Conservation (phyloP, 1,140 invertebrate genomes). For the Megalopta genalis region DNA sequence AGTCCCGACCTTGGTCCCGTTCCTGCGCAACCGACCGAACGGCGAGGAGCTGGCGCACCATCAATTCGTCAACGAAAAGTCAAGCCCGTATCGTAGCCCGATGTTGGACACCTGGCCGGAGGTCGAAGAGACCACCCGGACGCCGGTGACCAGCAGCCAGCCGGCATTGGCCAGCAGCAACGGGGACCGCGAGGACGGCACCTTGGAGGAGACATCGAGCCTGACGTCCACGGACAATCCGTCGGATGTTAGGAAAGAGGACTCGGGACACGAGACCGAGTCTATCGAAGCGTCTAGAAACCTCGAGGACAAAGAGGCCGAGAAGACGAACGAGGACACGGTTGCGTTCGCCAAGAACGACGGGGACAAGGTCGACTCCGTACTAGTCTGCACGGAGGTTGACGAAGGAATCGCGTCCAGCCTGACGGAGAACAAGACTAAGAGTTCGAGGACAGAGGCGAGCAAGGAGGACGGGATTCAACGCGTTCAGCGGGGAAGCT, state of each 20-base stretch:
- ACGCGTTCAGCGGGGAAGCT: background rate
- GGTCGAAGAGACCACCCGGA: background rate
- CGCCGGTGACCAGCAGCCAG: background rate
- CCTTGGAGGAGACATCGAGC: background rate
- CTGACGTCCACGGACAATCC: background rate
- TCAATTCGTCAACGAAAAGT: slow-evolving; percentile 27
- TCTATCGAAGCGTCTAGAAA: background rate
- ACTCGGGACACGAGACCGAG: background rate
- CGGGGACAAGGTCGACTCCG: background rate
- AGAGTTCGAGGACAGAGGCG: background rate
- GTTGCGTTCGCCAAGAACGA: background rate
- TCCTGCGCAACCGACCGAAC: slow-evolving; percentile 28
- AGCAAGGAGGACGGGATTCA: background rate
- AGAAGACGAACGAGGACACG: background rate
- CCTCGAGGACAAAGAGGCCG: background rate
- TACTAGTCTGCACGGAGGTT: background rate
- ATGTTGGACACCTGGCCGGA: background rate
- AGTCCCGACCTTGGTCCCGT: slow-evolving; percentile 4
- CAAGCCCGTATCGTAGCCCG: background rate
- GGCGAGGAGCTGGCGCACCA: slow-evolving; percentile 33
- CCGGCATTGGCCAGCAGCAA: no score
- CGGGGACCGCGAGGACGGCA: background rate
- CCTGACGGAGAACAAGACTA: background rate
- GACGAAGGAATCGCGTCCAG: background rate
- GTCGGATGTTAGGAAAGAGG: background rate